Percentiles rank a stretch among this genome's conserved stretches.
phyloP scores from a whole-genome alignment of 1,140 invertebrate genomes.

The Tetragnatha versicolor region DNA sequence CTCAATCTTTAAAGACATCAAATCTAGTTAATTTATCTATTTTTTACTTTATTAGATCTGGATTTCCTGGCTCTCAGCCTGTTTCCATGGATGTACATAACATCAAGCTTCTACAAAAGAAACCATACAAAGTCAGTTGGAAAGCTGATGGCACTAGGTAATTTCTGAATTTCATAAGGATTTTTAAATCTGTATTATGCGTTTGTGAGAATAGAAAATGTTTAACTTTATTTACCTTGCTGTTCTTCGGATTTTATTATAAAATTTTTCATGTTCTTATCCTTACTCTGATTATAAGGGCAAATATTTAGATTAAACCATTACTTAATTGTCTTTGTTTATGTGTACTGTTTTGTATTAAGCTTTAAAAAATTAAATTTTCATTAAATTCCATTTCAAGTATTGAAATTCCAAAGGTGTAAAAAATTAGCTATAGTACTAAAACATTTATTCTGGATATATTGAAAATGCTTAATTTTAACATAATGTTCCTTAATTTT shows the following conservation, averaged over 20 bases:
- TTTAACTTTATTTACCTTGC: too few species aligned
- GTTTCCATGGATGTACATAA: conserved; percentile 94
- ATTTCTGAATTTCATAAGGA: not conserved
- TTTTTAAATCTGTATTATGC: not conserved
- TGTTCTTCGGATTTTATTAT: not conserved
- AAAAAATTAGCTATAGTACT: not conserved
- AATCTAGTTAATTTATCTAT: not conserved
- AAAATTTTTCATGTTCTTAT: not conserved
- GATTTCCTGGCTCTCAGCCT: conserved; percentile 96
- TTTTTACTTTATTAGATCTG: conserved; percentile 67
- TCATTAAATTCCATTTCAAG: too few species aligned
- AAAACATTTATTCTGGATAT: not conserved
- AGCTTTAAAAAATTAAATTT: too few species aligned
- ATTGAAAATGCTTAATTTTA: not conserved
- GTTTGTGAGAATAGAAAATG: too few species aligned
- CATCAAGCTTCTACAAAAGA: conserved; percentile 76
- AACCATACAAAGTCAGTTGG: conserved; percentile 96
- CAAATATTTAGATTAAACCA: too few species aligned
- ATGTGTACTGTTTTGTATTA: not conserved
- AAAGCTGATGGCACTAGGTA: conserved; percentile 97
- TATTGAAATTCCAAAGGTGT: too few species aligned
- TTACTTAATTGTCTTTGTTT: not conserved
- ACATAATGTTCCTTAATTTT: too few species aligned
- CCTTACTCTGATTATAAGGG: not conserved
- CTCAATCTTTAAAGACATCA: not conserved